Conservation (phyloP, 2,888 invertebrate genomes). For the Crepidodera aurea region DNA sequence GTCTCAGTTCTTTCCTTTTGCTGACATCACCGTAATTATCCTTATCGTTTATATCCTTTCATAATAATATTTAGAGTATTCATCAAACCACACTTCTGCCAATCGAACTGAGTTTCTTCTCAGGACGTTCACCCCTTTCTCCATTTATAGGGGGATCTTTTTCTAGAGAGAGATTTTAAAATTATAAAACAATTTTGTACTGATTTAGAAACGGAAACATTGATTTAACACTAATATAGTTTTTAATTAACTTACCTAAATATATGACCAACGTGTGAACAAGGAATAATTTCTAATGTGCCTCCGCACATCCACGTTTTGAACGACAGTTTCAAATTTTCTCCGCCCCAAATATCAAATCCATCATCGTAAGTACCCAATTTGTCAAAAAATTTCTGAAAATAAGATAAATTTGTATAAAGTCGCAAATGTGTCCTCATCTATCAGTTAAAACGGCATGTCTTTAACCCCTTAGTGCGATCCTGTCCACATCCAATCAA, state of each 20-base stretch:
- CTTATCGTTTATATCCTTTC: slow-evolving; percentile 95
- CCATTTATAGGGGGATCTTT: slow-evolving; percentile 98
- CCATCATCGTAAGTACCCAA: slow-evolving; percentile 98
- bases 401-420: too few species aligned
- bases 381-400: slow-evolving; percentile 83
- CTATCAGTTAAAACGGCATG: too few species aligned
- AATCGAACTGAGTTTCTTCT: slow-evolving; percentile 96
- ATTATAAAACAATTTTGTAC: too few species aligned
- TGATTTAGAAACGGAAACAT: too few species aligned
- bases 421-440: too few species aligned
- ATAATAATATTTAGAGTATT: slow-evolving; percentile 97
- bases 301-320: slow-evolving; percentile 99
- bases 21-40: slow-evolving; percentile 96
- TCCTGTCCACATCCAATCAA: too few species aligned
- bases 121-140: slow-evolving; percentile 93
- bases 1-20: slow-evolving; percentile 79
- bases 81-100: slow-evolving; percentile 98
- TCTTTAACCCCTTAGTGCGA: too few species aligned
- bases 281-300: slow-evolving; percentile 95
- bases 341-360: slow-evolving; percentile 99
- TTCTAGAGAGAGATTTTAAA: slow-evolving; percentile 66
- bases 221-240: too few species aligned
- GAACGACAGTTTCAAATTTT: slow-evolving; percentile 97
- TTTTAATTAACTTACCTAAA: slow-evolving; percentile 66
- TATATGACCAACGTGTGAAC: slow-evolving; percentile 99